phyloP scores from a whole-genome alignment of 2,113 vertebrate genomes.

The Candoia aspera region DNA sequence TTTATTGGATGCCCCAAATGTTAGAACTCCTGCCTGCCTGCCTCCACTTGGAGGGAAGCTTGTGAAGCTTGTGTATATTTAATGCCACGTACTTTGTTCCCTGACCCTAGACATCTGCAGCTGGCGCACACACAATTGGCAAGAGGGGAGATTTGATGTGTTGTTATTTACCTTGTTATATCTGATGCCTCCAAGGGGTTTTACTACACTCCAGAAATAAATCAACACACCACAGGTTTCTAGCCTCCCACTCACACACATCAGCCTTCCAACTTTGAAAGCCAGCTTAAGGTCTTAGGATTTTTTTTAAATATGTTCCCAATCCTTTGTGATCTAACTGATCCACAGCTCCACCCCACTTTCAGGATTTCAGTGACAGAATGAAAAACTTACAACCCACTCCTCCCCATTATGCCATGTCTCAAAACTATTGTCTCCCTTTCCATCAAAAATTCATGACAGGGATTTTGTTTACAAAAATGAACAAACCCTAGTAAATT shows the following conservation, averaged over 20 bases:
- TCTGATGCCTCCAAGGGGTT: constrained; percentile 23
- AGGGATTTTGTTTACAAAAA: background rate
- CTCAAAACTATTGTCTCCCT: background rate
- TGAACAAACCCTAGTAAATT: background rate
- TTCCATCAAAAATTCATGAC: background rate
- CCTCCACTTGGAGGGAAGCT: background rate
- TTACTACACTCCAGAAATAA: constrained; percentile 22
- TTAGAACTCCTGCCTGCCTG: background rate
- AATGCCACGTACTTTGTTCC: constrained; percentile 15
- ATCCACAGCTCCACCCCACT: background rate
- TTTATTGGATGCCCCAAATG: background rate
- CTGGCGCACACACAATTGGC: background rate
- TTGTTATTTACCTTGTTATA: constrained; percentile 40
- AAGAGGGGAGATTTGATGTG: constrained; percentile 28
- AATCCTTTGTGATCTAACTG: background rate
- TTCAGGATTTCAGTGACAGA: constrained; percentile 16
- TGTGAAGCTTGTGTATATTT: constrained; percentile 14
- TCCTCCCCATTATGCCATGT: background rate
- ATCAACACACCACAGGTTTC: constrained; percentile 23
- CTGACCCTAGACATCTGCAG: constrained; percentile 19
- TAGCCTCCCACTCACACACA: background rate
- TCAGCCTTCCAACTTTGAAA: background rate
- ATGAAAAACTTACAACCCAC: background rate
- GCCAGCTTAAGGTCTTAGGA: background rate
- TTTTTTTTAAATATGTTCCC: background rate